These are phyloP conservation scores for Acrocephalus arundinaceus DNA, from an alignment of 2,113 vertebrate genomes.

Conservation along the genomic window DNA sequence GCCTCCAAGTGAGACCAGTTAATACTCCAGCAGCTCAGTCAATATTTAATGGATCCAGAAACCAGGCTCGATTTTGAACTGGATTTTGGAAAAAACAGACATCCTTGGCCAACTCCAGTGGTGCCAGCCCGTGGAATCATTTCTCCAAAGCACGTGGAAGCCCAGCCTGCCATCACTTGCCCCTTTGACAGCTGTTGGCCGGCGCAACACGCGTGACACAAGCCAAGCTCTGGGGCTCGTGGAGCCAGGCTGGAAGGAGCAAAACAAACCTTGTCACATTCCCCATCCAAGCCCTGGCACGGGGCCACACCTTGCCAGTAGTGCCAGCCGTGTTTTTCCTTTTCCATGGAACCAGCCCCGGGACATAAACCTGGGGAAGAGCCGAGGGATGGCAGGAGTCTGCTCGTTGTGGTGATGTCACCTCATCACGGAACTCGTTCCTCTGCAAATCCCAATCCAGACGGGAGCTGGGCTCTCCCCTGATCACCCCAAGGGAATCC, in stretches of 20 bases:
- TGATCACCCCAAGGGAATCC: neutral
- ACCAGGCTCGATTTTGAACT: neutral
- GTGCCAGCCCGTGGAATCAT: neutral
- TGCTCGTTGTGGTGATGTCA: neutral
- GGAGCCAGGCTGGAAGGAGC: neutral
- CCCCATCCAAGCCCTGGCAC: neutral
- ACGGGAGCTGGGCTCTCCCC: neutral
- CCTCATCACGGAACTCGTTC: conserved; percentile 3
- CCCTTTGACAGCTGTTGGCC: neutral
- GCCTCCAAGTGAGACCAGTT: neutral
- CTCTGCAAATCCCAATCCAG: conserved; percentile 41
- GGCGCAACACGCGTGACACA: neutral
- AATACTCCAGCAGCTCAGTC: neutral
- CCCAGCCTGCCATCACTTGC: neutral
- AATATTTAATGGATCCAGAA: neutral
- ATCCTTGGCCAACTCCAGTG: neutral
- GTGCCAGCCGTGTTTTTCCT: neutral
- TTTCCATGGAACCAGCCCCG: conserved; percentile 4
- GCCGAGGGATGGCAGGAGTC: neutral
- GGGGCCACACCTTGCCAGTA: neutral
- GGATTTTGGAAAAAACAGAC: neutral
- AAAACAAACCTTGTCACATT: conserved; percentile 35
- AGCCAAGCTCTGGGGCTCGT: neutral
- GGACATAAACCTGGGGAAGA: neutral
- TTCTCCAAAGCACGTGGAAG: neutral